Conservation (phyloP, 2,888 invertebrate species). For the Geophilus truncorum region DNA sequence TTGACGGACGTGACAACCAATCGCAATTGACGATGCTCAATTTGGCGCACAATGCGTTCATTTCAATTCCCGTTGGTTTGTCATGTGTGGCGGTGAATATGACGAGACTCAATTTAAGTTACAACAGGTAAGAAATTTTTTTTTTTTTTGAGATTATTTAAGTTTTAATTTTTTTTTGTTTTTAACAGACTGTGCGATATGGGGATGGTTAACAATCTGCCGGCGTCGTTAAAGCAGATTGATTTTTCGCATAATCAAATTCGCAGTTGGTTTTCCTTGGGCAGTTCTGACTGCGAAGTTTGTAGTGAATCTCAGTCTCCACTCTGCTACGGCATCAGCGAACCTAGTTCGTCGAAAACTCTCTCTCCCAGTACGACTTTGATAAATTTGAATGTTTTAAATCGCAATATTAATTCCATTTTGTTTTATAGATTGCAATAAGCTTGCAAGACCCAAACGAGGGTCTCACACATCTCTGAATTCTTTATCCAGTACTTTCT, state of each 20-base stretch:
- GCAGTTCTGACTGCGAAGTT: slow-evolving; percentile 33
- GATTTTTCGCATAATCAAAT: slow-evolving; percentile 91
- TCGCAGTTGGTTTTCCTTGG: slow-evolving; percentile 68
- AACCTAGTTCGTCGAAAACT: not conserved
- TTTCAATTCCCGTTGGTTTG: slow-evolving; percentile 76
- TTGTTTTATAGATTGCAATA: slow-evolving; percentile 33
- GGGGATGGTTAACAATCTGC: slow-evolving; percentile 85
- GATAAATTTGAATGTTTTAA: not conserved
- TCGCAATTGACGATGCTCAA: slow-evolving; percentile 71
- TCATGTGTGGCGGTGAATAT: slow-evolving; percentile 86
- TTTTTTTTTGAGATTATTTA: not conserved
- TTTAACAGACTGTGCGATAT: slow-evolving; percentile 53
- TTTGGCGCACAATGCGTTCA: slow-evolving; percentile 85
- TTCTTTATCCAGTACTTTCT: slow-evolving; percentile 46
- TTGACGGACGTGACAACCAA: slow-evolving; percentile 47
- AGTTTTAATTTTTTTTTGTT: not conserved
- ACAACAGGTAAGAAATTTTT: slow-evolving; percentile 60
- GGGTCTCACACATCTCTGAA: slow-evolving; percentile 36
- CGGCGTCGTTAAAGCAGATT: slow-evolving; percentile 78
- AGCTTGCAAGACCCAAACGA: slow-evolving; percentile 31
- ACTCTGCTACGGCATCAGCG: slow-evolving; percentile 7
- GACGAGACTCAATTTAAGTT: slow-evolving; percentile 81
- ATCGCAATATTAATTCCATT: not conserved
- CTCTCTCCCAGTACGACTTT: slow-evolving; percentile 28
- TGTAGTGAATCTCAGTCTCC: slow-evolving; percentile 28